Percentiles rank a stretch among this genome's conserved stretches.
These are phyloP conservation scores for Aix galericulata DNA, from an alignment of 2,113 vertebrate genomes.

Conservation along the genomic window DNA sequence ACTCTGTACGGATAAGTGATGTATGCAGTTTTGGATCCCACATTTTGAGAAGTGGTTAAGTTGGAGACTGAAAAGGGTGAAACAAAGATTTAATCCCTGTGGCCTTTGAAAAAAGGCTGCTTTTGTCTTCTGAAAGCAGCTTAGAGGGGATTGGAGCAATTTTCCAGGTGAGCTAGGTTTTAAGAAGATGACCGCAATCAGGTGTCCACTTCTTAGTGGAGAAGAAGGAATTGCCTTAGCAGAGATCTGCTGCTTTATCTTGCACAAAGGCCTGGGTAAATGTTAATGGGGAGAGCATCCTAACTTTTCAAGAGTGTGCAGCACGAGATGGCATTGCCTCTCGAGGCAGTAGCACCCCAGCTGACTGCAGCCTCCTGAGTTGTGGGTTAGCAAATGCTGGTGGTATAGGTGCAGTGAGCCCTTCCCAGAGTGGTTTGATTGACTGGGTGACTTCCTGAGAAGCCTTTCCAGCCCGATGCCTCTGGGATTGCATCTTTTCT, in stretches of 20 bases:
- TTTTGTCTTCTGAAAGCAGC: constrained; percentile 10
- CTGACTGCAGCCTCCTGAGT: not conserved
- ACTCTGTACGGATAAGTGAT: not conserved
- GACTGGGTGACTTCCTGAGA: not conserved
- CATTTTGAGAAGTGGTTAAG: not conserved
- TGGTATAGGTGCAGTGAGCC: not conserved
- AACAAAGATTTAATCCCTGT: not conserved
- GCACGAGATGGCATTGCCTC: not conserved
- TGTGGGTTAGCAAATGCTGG: not conserved
- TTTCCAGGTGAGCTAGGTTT: not conserved
- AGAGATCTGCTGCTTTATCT: not conserved
- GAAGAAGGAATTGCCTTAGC: not conserved
- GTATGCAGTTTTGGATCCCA: not conserved
- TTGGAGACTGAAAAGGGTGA: not conserved
- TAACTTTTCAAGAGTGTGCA: not conserved
- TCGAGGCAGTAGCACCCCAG: not conserved
- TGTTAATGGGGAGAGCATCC: not conserved
- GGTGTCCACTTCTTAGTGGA: not conserved
- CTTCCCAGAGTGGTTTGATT: not conserved
- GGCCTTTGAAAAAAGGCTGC: not conserved
- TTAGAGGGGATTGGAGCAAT: not conserved
- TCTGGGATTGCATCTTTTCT: not conserved
- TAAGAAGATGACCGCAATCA: not conserved
- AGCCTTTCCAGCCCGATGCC: not conserved
- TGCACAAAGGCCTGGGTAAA: not conserved